phyloP scores from a whole-genome alignment of 2,797 vertebrate species.

The Bradypodion ventrale region DNA sequence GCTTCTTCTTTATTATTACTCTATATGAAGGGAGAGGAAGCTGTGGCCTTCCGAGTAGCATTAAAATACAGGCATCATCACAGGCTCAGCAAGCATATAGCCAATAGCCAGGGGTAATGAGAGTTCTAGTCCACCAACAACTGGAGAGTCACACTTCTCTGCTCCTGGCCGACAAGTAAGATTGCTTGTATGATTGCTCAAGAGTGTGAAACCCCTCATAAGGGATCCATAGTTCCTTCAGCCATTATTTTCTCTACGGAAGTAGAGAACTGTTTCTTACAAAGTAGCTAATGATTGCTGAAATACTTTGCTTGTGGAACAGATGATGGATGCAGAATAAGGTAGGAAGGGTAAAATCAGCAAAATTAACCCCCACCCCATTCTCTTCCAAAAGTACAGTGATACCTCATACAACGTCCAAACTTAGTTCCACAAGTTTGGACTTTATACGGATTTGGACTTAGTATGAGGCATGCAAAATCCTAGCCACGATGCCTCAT shows the following conservation, averaged over 20 bases:
- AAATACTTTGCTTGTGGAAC: background rate
- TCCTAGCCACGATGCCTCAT: no score
- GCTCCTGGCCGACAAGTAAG: background rate
- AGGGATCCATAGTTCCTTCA: background rate
- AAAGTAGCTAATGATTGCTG: background rate
- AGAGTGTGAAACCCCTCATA: background rate
- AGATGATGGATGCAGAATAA: background rate
- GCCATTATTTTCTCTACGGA: background rate
- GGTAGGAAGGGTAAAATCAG: background rate
- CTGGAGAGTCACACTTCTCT: background rate
- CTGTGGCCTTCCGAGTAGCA: background rate
- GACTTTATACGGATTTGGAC: no score
- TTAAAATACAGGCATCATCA: background rate
- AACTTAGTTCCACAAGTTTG: no score
- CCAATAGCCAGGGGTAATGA: background rate
- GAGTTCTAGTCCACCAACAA: background rate
- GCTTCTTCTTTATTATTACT: background rate
- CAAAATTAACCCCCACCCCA: background rate
- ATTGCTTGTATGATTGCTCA: background rate
- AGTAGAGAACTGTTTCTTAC: background rate
- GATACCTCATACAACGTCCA: no score
- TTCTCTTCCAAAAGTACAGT: no score
- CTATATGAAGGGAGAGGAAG: background rate
- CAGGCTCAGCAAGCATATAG: background rate
- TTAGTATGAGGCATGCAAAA: no score